A percentile compares a stretch with the other conserved stretches of the same genome.
Conservation (phyloP, 2,888 invertebrate species). For the Nipponacmea schrenckii region DNA sequence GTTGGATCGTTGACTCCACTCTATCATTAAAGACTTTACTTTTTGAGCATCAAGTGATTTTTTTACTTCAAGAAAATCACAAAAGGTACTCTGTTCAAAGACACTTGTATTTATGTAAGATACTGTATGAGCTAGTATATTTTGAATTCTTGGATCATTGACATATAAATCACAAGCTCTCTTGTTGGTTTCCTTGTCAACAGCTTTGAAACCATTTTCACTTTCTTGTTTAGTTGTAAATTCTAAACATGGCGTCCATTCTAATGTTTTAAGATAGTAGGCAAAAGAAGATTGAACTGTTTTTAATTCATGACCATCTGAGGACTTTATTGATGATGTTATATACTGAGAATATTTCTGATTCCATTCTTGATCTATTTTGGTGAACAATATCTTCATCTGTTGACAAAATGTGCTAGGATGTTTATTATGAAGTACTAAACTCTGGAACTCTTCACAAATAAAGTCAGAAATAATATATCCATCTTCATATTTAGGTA, state of each 20-base stretch:
- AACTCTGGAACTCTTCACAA: constrained; percentile 52
- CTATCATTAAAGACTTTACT: constrained; percentile 45
- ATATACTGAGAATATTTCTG: constrained; percentile 31
- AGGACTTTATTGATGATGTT: constrained; percentile 34
- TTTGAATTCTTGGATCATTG: constrained; percentile 33
- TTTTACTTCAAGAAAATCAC: constrained; percentile 49
- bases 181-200: constrained; percentile 20
- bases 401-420: constrained; percentile 33
- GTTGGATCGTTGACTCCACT: constrained; percentile 49
- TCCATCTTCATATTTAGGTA: constrained; percentile 39
- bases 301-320: constrained; percentile 33
- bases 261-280: constrained; percentile 41
- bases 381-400: constrained; percentile 40
- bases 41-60: constrained; percentile 37
- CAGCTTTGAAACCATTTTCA: constrained; percentile 17
- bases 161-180: constrained; percentile 35
- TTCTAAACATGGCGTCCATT: constrained; percentile 56
- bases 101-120: constrained; percentile 45
- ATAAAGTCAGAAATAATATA: constrained; percentile 50
- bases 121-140: constrained; percentile 51
- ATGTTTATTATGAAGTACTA: constrained; percentile 39
- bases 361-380: constrained; percentile 41
- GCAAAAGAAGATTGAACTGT: constrained; percentile 55
- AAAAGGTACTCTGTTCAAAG: constrained; percentile 39
- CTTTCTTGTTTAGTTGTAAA: constrained; percentile 17